Conservation (phyloP, 2,113 vertebrate species). For the Bubo bubo region DNA sequence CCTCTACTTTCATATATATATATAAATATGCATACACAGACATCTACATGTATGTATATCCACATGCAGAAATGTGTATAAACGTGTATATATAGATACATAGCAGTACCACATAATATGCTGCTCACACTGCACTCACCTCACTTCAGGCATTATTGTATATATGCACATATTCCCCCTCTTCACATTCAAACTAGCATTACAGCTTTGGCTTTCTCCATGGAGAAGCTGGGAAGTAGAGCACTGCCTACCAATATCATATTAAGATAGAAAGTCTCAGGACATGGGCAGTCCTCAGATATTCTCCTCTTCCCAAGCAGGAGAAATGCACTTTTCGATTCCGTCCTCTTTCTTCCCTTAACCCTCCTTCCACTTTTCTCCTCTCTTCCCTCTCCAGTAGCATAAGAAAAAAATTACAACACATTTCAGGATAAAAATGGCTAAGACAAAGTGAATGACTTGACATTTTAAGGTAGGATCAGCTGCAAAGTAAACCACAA, state of each 20-base stretch:
- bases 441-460: rapidly evolving
- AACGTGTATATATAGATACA: not conserved
- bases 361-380: not conserved
- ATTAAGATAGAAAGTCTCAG: not conserved
- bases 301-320: not conserved
- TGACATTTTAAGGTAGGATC: not conserved
- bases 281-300: not conserved
- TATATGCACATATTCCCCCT: not conserved
- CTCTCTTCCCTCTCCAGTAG: not conserved
- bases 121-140: not conserved
- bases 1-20: not conserved
- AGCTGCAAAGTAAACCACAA: not conserved
- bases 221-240: not conserved
- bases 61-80: not conserved
- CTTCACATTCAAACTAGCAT: not conserved
- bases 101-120: not conserved
- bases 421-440: not conserved
- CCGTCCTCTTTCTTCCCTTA: not conserved
- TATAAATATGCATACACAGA: not conserved
- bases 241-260: not conserved
- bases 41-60: not conserved
- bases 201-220: not conserved
- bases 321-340: not conserved
- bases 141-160: not conserved
- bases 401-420: not conserved